phyloP scores from a whole-genome alignment of 2,797 vertebrate species.

The Lithobates pipiens region DNA sequence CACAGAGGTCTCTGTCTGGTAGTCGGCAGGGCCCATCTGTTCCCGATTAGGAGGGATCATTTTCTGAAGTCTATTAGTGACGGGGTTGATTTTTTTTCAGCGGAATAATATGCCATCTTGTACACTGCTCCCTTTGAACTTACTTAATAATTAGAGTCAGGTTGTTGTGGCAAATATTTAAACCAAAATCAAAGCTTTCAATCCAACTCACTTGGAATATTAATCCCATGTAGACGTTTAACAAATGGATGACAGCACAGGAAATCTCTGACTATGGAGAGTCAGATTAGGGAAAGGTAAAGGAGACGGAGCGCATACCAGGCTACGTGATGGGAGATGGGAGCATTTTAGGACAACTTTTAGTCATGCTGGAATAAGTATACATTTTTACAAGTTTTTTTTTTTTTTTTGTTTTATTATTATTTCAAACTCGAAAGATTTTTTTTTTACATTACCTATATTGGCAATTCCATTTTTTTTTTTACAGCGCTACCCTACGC shows the following conservation, averaged over 20 bases:
- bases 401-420: not conserved
- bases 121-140: conserved; percentile 41
- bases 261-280: conserved; percentile 13
- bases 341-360: conserved; percentile 30
- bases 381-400: not conserved
- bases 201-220: conserved; percentile 37
- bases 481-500: too few relatives aligned
- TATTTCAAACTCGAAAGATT: not conserved
- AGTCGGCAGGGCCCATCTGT: conserved; percentile 25
- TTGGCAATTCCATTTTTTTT: too few relatives aligned
- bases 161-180: conserved; percentile 48
- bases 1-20: conserved; percentile 13
- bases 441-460: too few relatives aligned
- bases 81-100: conserved; percentile 39
- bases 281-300: conserved; percentile 9
- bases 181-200: conserved; percentile 47
- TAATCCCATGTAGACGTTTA: conserved; percentile 42
- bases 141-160: conserved; percentile 49
- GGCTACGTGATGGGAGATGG: not conserved
- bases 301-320: not conserved
- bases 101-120: conserved; percentile 27
- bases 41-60: conserved; percentile 34
- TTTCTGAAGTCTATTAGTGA: conserved; percentile 34
- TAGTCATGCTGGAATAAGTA: not conserved
- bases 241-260: conserved; percentile 38